These are phyloP conservation scores for Hedychridium roseum DNA, from an alignment of 2,888 invertebrate genomes.

Conservation along the genomic window DNA sequence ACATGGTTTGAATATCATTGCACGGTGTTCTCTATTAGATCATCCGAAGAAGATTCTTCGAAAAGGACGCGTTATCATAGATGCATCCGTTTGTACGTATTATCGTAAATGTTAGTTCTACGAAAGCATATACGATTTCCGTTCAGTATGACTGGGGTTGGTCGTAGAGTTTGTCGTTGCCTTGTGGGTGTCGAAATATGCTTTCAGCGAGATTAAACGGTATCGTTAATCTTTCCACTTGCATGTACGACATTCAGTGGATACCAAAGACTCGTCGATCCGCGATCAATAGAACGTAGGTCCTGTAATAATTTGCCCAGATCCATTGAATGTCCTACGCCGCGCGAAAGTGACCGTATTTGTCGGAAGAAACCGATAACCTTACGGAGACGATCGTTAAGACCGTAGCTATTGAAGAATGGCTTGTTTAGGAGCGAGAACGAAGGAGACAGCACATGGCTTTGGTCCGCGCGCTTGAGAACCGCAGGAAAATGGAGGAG, in stretches of 20 bases:
- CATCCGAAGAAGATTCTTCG: slow-evolving; percentile 5
- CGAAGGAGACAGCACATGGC: slow-evolving; percentile 90
- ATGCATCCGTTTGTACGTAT: slow-evolving; percentile 26
- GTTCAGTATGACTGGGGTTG: too few relatives aligned
- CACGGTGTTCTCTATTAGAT: slow-evolving; percentile 22
- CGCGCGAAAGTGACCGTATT: too few relatives aligned
- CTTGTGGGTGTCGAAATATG: slow-evolving; percentile 36
- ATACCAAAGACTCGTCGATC: too few relatives aligned
- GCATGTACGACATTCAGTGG: too few relatives aligned
- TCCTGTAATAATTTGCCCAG: too few relatives aligned
- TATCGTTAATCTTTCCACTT: too few relatives aligned
- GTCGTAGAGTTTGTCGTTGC: slow-evolving; percentile 42
- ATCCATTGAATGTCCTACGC: too few relatives aligned
- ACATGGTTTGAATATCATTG: slow-evolving; percentile 28
- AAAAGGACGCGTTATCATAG: not conserved
- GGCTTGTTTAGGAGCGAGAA: slow-evolving; percentile 88
- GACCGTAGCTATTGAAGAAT: too few relatives aligned
- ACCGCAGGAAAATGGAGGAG: slow-evolving; percentile 86
- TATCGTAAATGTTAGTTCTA: slow-evolving; percentile 26
- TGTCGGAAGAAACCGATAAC: too few relatives aligned
- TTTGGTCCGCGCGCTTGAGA: slow-evolving; percentile 86
- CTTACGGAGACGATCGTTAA: too few relatives aligned
- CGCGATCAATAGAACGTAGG: too few relatives aligned
- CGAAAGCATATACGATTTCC: slow-evolving; percentile 31
- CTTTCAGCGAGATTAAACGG: slow-evolving; percentile 15